Evolutionary conservation across 1,140 invertebrate genomes (phyloP).

Genomic region (Drosophila lini): DNA sequence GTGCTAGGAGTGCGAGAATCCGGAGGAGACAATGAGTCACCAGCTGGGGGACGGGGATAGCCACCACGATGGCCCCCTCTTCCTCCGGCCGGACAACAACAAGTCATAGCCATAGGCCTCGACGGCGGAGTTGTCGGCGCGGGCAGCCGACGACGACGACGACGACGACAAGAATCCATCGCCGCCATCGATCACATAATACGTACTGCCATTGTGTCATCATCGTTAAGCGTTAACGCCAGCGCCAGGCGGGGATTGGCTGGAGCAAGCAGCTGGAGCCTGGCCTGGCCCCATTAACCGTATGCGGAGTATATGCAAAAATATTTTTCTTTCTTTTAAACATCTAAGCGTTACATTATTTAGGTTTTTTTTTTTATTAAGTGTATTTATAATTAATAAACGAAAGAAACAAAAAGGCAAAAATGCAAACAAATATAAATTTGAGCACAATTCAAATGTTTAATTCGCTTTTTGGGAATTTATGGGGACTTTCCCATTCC

Average conservation of each 20-base stretch:
- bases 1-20: slow-evolving; percentile 47
- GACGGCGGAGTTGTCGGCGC: slow-evolving; percentile 26
- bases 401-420: slow-evolving; percentile 54
- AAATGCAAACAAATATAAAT: slow-evolving; percentile 68
- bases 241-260: slow-evolving; percentile 11
- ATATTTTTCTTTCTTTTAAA: slow-evolving; percentile 70
- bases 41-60: background rate
- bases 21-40: background rate
- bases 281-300: slow-evolving; percentile 29
- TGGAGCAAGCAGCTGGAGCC: slow-evolving; percentile 7
- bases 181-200: slow-evolving; percentile 43
- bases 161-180: background rate
- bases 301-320: slow-evolving; percentile 55
- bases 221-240: slow-evolving; percentile 39
- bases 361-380: slow-evolving; percentile 82
- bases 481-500: too few relatives aligned
- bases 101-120: slow-evolving; percentile 34
- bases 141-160: slow-evolving; percentile 30
- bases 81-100: background rate
- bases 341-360: slow-evolving; percentile 81
- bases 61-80: background rate
- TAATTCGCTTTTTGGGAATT: too few relatives aligned
- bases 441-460: slow-evolving; percentile 61
- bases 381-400: slow-evolving; percentile 82
- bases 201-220: slow-evolving; percentile 52